Evolutionary conservation across 92 coral and sea anemone genomes (phyloP).

Genomic region (Muricea muricata): DNA sequence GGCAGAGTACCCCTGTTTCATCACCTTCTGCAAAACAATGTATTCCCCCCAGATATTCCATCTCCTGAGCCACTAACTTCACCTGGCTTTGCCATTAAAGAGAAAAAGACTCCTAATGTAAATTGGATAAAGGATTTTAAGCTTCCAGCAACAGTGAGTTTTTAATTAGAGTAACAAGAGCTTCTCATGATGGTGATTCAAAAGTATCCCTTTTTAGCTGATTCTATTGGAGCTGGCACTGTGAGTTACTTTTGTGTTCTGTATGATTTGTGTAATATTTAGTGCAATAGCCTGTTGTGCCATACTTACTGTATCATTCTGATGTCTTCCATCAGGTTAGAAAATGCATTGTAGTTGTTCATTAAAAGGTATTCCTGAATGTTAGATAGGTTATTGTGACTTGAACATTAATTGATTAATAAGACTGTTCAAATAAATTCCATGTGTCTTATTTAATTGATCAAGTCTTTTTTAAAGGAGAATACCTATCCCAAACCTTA

Average conservation of each 20-base stretch:
- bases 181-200: background rate
- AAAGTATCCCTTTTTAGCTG: background rate
- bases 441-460: too few species aligned
- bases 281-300: too few species aligned
- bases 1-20: background rate
- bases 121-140: conserved; percentile 12
- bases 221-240: background rate
- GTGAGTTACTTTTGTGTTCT: background rate
- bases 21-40: background rate
- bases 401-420: too few species aligned
- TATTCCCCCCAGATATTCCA: background rate
- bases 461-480: too few species aligned
- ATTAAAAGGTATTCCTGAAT: too few species aligned
- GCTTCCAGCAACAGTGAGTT: background rate
- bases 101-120: conserved; percentile 11
- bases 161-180: background rate
- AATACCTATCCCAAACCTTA: too few species aligned
- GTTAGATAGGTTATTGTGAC: too few species aligned
- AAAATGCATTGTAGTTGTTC: too few species aligned
- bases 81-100: conserved; percentile 27
- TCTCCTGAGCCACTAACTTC: conserved; percentile 1
- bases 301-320: too few species aligned
- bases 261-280: too few species aligned
- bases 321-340: too few species aligned
- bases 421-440: too few species aligned